Conservation (phyloP, 2,888 invertebrate species). For the Nomada fucata region DNA sequence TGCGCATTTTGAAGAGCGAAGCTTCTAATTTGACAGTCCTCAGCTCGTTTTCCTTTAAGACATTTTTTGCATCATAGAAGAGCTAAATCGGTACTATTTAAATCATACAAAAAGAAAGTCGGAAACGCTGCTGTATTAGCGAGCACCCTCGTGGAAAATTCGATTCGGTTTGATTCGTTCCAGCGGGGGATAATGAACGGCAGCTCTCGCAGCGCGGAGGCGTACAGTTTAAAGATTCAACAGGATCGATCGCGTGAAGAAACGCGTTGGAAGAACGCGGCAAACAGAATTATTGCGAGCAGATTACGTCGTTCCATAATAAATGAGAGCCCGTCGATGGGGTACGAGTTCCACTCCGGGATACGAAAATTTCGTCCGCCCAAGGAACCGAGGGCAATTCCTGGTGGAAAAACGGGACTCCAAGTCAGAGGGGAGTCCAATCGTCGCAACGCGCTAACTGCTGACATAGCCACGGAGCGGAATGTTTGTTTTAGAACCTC, state of each 20-base stretch:
- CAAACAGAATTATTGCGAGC: neutral
- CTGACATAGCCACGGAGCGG: slow-evolving; percentile 36
- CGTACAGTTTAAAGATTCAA: neutral
- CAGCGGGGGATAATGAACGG: too few species aligned
- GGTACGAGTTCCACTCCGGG: neutral
- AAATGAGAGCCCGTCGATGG: neutral
- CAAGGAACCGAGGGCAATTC: neutral
- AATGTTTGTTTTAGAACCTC: slow-evolving; percentile 65
- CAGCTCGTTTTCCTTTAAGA: too few species aligned
- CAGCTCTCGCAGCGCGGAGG: too few species aligned
- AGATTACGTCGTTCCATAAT: neutral
- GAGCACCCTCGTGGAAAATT: too few species aligned
- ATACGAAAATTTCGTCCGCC: neutral
- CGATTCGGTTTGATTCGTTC: neutral
- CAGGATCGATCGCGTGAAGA: too few species aligned
- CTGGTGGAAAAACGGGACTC: slow-evolving; percentile 9
- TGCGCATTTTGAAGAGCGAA: too few species aligned
- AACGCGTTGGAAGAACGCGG: too few species aligned
- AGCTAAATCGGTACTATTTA: too few species aligned
- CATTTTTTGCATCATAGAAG: too few species aligned
- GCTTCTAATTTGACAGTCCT: too few species aligned
- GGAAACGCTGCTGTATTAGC: too few species aligned
- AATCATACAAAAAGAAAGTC: too few species aligned
- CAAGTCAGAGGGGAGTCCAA: slow-evolving; percentile 34
- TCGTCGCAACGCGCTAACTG: slow-evolving; percentile 37